Percentiles rank a stretch among this genome's conserved stretches.
Evolutionary conservation across 2,797 vertebrate genomes (phyloP).

Genomic region (Lagorchestes hirsutus): DNA sequence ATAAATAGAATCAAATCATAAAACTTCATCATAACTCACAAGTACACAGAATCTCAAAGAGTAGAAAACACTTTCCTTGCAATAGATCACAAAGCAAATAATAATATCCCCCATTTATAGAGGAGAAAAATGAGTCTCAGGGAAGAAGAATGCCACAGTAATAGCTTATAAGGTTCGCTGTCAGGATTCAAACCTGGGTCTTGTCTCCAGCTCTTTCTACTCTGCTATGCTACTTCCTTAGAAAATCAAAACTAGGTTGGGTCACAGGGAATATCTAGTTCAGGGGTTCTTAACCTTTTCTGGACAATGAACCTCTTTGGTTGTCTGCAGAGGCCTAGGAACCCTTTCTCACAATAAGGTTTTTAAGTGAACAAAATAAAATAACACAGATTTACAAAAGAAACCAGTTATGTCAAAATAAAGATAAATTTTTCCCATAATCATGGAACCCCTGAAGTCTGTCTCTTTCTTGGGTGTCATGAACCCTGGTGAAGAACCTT

Average conservation of each 20-base stretch:
- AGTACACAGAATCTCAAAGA: background rate
- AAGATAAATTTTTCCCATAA: background rate
- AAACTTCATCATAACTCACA: background rate
- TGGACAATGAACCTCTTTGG: background rate
- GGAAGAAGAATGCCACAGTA: slow-evolving; percentile 2
- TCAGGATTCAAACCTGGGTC: background rate
- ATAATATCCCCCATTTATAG: background rate
- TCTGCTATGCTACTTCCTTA: background rate
- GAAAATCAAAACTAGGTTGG: background rate
- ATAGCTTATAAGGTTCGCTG: background rate
- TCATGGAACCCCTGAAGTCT: background rate
- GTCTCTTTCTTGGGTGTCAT: background rate
- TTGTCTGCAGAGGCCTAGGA: background rate
- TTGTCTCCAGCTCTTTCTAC: background rate
- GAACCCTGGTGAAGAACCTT: background rate
- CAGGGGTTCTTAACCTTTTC: background rate
- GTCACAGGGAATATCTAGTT: background rate
- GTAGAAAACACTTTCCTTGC: background rate
- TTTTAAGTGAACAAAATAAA: background rate
- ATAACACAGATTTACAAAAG: background rate
- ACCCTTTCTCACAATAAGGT: background rate
- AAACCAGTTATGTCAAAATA: background rate
- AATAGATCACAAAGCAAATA: background rate
- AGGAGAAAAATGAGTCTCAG: background rate
- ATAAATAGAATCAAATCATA: background rate